Evolutionary conservation across 1,140 invertebrate species (phyloP), one percentile per base, ranked within the genome.

Genomic region (Hycleus phaleratus): DNA sequence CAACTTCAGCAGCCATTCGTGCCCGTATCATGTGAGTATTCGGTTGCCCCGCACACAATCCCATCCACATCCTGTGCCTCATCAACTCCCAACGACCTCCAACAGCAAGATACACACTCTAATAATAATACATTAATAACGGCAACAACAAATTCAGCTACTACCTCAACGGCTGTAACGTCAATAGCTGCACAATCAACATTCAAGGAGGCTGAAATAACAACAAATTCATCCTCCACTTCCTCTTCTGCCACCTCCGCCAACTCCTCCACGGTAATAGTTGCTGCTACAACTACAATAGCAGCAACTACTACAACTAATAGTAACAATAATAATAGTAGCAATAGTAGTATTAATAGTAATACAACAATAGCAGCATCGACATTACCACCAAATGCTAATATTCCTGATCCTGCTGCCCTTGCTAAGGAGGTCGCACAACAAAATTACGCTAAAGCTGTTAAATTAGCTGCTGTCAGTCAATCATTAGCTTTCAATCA

Each of bases 11-110:
- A 95, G 84, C 91, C 91, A 71, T 91, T 89, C 81, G 87, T 91
- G 81, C 87, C 88, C 83, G 87, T 91, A 79, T 90, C 87, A 89
- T 91, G 88, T 91, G 87, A 91, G 88, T 90, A 90, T 84, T 82
- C 82, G 77, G 81, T 80, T 79, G 84, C 82, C 77, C 79, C 81
- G 74, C 79, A 68, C 56, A 70, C 68, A 45, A 56, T 66, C 46
- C 44, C 59, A 45, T 55, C 40, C 40, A 65, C 67, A 52, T 63
- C 72, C 57, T 64, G 60, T 55, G 65, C 71, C 63, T 70, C 68
- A 48, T 56, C 67, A 26, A 60, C 62, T 51, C 56, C 66, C 25
- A 60, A 62, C 51, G 60, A 46, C 61, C 66, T 26, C 52, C 46
- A 47, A 45, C 46, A 18, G 32, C 32, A 32, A 32, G 32, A 9